Evolutionary conservation across 2,797 vertebrate genomes (phyloP).

Genomic region (Mastacembelus armatus): DNA sequence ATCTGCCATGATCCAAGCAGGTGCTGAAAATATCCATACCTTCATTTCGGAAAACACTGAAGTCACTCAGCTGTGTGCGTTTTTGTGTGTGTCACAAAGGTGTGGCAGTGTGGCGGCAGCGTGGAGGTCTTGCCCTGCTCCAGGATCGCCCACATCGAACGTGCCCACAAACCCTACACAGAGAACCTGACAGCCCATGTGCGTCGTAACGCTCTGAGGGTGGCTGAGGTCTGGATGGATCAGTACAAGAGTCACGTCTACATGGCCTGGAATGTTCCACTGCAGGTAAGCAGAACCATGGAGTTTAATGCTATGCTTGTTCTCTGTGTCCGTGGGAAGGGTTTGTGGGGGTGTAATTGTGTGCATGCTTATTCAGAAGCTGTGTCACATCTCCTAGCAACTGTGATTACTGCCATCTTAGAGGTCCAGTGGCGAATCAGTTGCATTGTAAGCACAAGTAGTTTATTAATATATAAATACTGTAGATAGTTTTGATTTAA

Average conservation of each 20-base stretch:
- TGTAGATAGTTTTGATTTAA: not conserved
- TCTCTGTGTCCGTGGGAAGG: not conserved
- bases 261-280: constrained; percentile 97
- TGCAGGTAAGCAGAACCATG: constrained; percentile 85
- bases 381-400: constrained; percentile 40
- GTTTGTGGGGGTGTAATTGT: constrained; percentile 1
- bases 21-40: not conserved
- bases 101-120: constrained; percentile 96
- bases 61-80: not conserved
- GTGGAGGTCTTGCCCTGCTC: constrained; percentile 97
- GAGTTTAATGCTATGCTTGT: too few species aligned
- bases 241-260: constrained; percentile 96
- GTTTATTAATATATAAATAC: not conserved
- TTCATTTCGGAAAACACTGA: constrained; percentile 20
- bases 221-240: constrained; percentile 98
- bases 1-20: constrained; percentile 6
- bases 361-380: not conserved
- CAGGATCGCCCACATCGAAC: constrained; percentile 94
- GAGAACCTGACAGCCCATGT: constrained; percentile 91
- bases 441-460: not conserved
- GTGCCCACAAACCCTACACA: constrained; percentile 96
- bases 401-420: not conserved
- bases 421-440: not conserved
- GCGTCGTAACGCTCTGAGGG: constrained; percentile 92
- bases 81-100: constrained; percentile 73